Conservation (phyloP, 1,140 invertebrate species). For the Coenobita brevimanus region DNA sequence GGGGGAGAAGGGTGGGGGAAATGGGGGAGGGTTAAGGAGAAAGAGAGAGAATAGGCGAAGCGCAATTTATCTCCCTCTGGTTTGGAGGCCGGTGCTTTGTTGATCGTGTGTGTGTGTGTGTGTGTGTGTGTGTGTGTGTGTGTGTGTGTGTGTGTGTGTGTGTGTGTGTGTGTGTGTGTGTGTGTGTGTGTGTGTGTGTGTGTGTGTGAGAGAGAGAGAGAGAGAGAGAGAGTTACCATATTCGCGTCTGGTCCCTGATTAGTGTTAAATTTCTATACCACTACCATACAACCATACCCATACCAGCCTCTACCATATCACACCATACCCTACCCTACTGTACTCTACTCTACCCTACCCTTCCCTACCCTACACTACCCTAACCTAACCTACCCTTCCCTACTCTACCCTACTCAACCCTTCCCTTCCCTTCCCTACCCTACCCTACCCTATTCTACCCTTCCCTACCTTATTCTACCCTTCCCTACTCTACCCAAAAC, state of each 20-base stretch:
- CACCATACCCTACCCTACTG: background rate
- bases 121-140: constrained; percentile 16
- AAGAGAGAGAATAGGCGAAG: too few relatives aligned
- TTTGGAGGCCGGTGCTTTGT: too few relatives aligned
- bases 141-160: constrained; percentile 28
- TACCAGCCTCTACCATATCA: background rate
- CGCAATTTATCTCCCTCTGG: too few relatives aligned
- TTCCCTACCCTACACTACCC: too few relatives aligned
- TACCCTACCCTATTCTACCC: background rate
- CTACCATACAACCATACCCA: background rate
- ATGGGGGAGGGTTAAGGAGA: too few relatives aligned
- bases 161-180: constrained; percentile 26
- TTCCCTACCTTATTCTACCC: too few relatives aligned
- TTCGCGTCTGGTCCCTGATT: too few relatives aligned
- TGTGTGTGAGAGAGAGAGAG: background rate
- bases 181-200: constrained; percentile 20
- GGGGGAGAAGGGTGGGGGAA: too few relatives aligned
- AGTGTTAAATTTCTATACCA: too few relatives aligned
- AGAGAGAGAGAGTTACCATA: background rate
- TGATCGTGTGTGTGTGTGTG: background rate
- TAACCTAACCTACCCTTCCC: background rate
- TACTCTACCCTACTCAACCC: background rate
- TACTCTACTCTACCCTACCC: background rate
- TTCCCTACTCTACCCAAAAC: background rate
- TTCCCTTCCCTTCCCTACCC: background rate